Base-by-base conservation (phyloP, 2,888 invertebrate genomes). In the Drosophila tripunctata region DNA sequence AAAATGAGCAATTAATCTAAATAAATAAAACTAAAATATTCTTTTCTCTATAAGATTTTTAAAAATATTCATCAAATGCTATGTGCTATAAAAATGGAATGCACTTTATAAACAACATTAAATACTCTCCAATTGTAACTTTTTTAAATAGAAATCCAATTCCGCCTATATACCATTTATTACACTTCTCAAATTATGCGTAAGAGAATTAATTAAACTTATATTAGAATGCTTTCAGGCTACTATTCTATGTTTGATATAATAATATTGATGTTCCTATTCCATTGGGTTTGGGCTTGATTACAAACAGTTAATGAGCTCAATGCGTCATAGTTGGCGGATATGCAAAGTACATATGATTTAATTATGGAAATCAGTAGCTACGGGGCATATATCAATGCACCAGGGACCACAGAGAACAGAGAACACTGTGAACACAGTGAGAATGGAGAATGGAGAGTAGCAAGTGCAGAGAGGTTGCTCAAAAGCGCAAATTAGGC, bases 291-390 rank as follows among this genome's bases (percentile, higher is more conserved):
- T 10, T 27, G 27, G 55, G 57, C 70, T 63, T 81, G 82, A 87
- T 75, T 78, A 69, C 68, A 60, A 81, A 52, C 67, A 52, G 58
- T 69, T 83, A 84, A 83, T 87, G 85, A 83, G 84, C 74, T 67
- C 75, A 87, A 69, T 78, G 85, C 57, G 54, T 66, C 10, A 56
- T 75, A 63, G 68, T 78, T 83, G 70, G 45, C 51, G 65, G 36
- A 75, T 84, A 83, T 87, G 87, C 81, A 83, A 87, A 83, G 65
- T 75, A 69, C 56, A 75, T 83, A 87, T 84, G 87, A 83, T 83
- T 83, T 87, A 83, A 83, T 83, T 87, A 87, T 68, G 82, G 66
- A 67, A 67, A 65, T 67, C 72, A 64, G 43, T 33, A 22, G 72
- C 61, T 41, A 12, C 35, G 1, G 36, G 62, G 52, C 40, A 63